Conservation (phyloP, 1,140 invertebrate genomes). For the Scylla paramamosain region DNA sequence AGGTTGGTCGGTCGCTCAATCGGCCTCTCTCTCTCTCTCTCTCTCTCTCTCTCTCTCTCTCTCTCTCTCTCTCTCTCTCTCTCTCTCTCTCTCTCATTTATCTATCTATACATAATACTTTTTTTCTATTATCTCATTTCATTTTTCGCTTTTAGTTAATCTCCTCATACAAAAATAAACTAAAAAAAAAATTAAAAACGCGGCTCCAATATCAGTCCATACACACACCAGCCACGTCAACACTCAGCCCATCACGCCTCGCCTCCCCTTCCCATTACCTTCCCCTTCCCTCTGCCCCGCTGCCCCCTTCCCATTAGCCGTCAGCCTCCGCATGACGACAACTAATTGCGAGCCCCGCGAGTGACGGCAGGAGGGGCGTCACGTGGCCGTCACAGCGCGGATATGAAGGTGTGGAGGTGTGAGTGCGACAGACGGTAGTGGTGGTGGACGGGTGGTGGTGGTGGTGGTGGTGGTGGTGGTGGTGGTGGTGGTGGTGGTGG, state of each 20-base stretch:
- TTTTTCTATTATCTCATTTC: no score
- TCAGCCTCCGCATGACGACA: background rate
- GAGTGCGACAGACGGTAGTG: background rate
- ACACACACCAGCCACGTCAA: background rate
- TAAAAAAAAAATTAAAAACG: background rate
- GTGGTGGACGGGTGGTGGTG: no score
- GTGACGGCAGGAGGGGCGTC: background rate
- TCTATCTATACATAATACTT: no score
- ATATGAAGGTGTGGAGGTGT: background rate
- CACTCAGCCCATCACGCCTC: background rate
- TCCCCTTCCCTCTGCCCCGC: background rate
- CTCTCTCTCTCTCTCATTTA: no score
- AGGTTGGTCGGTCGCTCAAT: no score
- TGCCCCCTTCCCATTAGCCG: background rate
- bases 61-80: background rate
- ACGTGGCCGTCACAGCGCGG: background rate
- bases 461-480: no score
- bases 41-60: constrained; percentile 24
- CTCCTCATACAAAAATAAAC: no score
- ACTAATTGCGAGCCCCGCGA: background rate
- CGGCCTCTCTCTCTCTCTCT: background rate
- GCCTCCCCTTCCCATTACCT: background rate
- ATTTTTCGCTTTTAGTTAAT: no score
- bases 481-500: no score
- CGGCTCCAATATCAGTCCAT: no score